Evolutionary conservation across 2,888 invertebrate genomes (phyloP).

Genomic region (Herminia tarsipennalis): DNA sequence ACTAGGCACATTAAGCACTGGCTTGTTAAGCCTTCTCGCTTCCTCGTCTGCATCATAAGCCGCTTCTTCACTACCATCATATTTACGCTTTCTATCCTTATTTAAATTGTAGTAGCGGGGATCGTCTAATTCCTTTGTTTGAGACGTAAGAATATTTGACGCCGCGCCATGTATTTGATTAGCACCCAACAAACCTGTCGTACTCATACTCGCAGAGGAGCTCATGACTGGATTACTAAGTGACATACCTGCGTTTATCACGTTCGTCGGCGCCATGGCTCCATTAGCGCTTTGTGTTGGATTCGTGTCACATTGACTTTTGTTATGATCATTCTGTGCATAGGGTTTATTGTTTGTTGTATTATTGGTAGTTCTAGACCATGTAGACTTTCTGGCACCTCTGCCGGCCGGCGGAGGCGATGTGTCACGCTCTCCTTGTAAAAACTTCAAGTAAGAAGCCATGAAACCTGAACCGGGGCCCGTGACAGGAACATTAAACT

Average conservation of each 20-base stretch:
- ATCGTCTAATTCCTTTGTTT: conserved; percentile 87
- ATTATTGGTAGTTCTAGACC: conserved; percentile 84
- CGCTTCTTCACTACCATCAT: conserved; percentile 88
- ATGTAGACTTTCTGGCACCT: conserved; percentile 88
- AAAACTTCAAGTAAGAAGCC: conserved; percentile 94
- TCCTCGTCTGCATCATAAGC: conserved; percentile 87
- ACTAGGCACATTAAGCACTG: conserved; percentile 82
- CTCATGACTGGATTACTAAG: conserved; percentile 71
- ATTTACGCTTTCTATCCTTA: conserved; percentile 89
- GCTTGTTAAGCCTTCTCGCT: conserved; percentile 78
- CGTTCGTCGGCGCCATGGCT: conserved; percentile 69
- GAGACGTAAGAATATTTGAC: conserved; percentile 63
- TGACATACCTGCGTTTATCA: conserved; percentile 70
- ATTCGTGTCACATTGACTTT: conserved; percentile 70
- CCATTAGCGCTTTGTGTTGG: conserved; percentile 75
- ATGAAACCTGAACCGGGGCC: conserved; percentile 91
- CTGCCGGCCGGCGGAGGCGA: conserved; percentile 91
- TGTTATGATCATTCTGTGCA: conserved; percentile 69
- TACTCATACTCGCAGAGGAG: conserved; percentile 66
- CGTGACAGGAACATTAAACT: conserved; percentile 84
- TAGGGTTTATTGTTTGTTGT: conserved; percentile 71
- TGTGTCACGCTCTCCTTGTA: conserved; percentile 92
- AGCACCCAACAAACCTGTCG: conserved; percentile 76
- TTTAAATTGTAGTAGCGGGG: conserved; percentile 90
- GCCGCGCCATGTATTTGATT: conserved; percentile 76